Conservation (phyloP, 2,888 invertebrate genomes). For the Leptopterna dolabrata region DNA sequence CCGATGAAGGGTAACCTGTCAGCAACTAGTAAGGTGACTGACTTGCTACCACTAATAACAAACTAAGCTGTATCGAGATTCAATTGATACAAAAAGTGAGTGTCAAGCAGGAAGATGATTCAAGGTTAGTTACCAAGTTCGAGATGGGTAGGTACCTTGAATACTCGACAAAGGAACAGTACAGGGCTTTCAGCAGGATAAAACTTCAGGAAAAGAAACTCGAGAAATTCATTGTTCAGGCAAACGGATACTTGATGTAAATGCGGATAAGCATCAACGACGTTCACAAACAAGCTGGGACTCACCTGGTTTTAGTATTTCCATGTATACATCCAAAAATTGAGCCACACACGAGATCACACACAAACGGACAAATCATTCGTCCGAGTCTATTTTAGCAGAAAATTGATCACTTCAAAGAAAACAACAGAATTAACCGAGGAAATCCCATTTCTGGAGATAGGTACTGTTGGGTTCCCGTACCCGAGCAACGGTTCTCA, state of each 20-base stretch:
- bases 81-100: neutral
- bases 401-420: neutral
- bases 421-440: neutral
- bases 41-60: too few species aligned
- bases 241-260: neutral
- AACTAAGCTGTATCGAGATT: too few species aligned
- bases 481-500: conserved; percentile 30
- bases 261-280: neutral
- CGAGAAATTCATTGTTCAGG: neutral
- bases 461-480: neutral
- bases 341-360: neutral
- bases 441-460: neutral
- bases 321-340: conserved; percentile 45
- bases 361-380: neutral
- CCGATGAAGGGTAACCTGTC: too few species aligned
- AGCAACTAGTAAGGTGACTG: too few species aligned
- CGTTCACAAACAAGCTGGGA: neutral
- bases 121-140: neutral
- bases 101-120: neutral
- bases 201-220: neutral
- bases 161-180: neutral
- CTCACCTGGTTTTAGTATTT: conserved; percentile 53
- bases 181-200: neutral
- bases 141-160: neutral
- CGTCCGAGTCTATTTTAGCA: neutral